Evolutionary conservation across 2,888 invertebrate species (phyloP), one percentile per base, ranked within the genome.

Genomic region (Xylocampa areola): DNA sequence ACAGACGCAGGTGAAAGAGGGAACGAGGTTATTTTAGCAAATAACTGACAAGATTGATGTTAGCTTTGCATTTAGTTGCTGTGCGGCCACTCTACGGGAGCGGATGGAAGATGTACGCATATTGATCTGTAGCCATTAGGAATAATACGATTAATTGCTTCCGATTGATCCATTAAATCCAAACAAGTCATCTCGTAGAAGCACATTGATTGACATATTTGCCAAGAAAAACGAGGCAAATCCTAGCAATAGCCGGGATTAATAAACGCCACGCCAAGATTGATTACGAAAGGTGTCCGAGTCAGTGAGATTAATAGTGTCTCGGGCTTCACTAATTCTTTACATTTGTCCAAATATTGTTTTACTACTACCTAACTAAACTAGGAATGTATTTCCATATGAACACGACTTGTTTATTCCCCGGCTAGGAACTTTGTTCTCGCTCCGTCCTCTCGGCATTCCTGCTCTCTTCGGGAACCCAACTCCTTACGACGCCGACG

Each of bases 181-280:
- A n/a, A n/a, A n/a, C n/a, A n/a, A n/a, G n/a, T n/a, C n/a, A n/a
- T n/a, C n/a, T n/a, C n/a, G n/a, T n/a, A n/a, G n/a, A n/a, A n/a
- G n/a, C n/a, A n/a, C n/a, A 25, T 25, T 25, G 25, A 25, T 25
- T 25, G 25, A 7, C 2, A 8, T 2, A 8, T 25, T 25, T 1
- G 8, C 25, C 2, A 7, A 25, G 10, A 25, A 25, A 23, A 7
- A 23, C 23, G 23, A 23, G 7, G 3, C 23, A 23, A 7, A 2
- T 23, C 35, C n/a, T 25, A 21, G 6, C 25, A 23, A 17, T 29
- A 19, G 21, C 25, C 35, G 29, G 50, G 10, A 29, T 36, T 17
- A 60, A 48, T 36, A 36, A n/a, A 25, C 29, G 61, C 19, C 50
- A 30, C 23, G 21, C 11, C 19, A n/a, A 61, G 35, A 55, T 55